Percentiles rank a stretch among this genome's conserved stretches.
phyloP scores from a whole-genome alignment of 2,113 vertebrate genomes.

The Petaurus breviceps region DNA sequence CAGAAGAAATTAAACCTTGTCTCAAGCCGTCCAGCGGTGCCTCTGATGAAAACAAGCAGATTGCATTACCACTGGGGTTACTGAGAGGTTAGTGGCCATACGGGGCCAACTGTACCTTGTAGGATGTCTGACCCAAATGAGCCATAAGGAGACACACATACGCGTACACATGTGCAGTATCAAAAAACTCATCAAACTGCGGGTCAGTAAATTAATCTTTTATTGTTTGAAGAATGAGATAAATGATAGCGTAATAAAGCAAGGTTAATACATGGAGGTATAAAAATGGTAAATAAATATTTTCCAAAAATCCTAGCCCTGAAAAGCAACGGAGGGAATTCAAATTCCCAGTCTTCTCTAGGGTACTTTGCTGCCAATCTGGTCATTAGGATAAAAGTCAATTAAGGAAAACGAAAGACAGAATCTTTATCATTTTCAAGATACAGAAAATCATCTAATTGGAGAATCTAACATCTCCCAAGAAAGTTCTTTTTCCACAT shows the following conservation, averaged over 20 bases:
- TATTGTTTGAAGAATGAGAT: conserved; percentile 74
- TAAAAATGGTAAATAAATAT: conserved; percentile 62
- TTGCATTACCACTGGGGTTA: conserved; percentile 80
- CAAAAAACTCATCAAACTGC: conserved; percentile 69
- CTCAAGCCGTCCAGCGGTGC: conserved; percentile 80
- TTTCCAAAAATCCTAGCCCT: conserved; percentile 27
- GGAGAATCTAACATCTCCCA: neutral
- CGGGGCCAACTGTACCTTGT: conserved; percentile 68
- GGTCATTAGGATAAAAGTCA: neutral
- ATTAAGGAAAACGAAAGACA: neutral
- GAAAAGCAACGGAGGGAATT: conserved; percentile 15
- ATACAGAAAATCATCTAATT: neutral
- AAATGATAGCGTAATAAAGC: conserved; percentile 74
- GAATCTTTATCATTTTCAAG: neutral
- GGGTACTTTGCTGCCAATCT: neutral
- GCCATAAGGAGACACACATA: conserved; percentile 39
- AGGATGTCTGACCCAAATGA: conserved; percentile 64
- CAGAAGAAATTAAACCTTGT: conserved; percentile 86
- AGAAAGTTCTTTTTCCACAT: neutral
- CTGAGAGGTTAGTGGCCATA: conserved; percentile 77
- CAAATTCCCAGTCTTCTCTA: neutral
- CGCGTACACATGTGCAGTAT: neutral
- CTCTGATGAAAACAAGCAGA: conserved; percentile 74
- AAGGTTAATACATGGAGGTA: conserved; percentile 57
- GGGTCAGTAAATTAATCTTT: conserved; percentile 69